Conservation (phyloP, 2,888 invertebrate species). For the Stenodera caucasica region DNA sequence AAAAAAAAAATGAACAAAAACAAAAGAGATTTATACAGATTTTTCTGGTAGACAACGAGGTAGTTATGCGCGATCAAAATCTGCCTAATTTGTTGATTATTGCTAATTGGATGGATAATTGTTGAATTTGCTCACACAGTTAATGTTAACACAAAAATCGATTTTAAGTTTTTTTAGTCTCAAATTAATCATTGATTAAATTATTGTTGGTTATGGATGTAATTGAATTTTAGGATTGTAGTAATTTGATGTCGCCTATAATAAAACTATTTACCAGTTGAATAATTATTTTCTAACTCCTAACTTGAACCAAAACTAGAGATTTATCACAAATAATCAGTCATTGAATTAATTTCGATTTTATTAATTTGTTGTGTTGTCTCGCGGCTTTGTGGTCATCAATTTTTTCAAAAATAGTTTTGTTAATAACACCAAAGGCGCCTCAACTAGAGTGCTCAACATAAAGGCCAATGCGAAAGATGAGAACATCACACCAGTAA, state of each 20-base stretch:
- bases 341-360: no score
- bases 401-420: slow-evolving; percentile 39
- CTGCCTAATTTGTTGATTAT: slow-evolving; percentile 28
- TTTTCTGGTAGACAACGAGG: slow-evolving; percentile 36
- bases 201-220: slow-evolving; percentile 31
- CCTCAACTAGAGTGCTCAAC: slow-evolving; percentile 52
- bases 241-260: slow-evolving; percentile 33
- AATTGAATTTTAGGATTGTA: slow-evolving; percentile 30
- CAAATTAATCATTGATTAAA: slow-evolving; percentile 11
- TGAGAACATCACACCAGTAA: slow-evolving; percentile 43
- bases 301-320: slow-evolving; percentile 3
- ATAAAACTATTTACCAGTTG: slow-evolving; percentile 31
- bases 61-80: slow-evolving; percentile 33
- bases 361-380: slow-evolving; percentile 2
- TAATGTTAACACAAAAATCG: no score
- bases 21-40: slow-evolving; percentile 18
- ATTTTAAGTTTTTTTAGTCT: no score
- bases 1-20: no score
- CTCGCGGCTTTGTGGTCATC: slow-evolving; percentile 10
- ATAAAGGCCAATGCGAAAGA: slow-evolving; percentile 50
- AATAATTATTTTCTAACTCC: background rate
- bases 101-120: slow-evolving; percentile 22
- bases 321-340: no score
- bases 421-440: slow-evolving; percentile 52
- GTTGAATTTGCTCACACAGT: slow-evolving; percentile 30